Conservation (phyloP, 2,797 vertebrate genomes). For the Lutjanus argentimaculatus region DNA sequence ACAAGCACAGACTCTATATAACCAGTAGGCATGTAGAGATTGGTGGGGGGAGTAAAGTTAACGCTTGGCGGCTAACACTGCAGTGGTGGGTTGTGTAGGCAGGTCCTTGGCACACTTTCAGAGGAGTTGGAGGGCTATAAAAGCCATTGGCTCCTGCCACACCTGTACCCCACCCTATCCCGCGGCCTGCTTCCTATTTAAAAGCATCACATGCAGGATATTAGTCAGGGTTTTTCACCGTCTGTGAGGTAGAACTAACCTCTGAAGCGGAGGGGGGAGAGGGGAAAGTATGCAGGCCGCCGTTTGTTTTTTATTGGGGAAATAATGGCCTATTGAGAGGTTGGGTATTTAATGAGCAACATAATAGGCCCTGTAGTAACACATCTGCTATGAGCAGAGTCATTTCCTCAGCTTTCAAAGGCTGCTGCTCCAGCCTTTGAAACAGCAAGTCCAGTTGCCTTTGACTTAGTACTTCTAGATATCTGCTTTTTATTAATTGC, state of each 20-base stretch:
- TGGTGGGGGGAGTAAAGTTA: constrained; percentile 72
- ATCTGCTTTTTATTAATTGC: constrained; percentile 83
- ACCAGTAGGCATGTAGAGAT: constrained; percentile 76
- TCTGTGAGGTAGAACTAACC: constrained; percentile 85
- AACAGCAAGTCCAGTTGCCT: constrained; percentile 73
- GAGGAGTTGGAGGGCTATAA: constrained; percentile 84
- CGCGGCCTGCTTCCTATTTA: constrained; percentile 87
- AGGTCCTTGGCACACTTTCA: constrained; percentile 87
- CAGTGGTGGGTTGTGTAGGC: constrained; percentile 71
- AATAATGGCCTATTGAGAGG: constrained; percentile 90
- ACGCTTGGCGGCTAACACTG: constrained; percentile 75
- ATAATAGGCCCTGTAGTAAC: constrained; percentile 88
- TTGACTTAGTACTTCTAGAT: constrained; percentile 71
- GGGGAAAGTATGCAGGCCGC: constrained; percentile 81
- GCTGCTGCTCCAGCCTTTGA: constrained; percentile 76
- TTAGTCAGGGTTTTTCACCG: constrained; percentile 86
- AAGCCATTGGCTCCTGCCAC: constrained; percentile 86
- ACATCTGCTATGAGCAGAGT: constrained; percentile 87
- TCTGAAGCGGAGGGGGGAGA: constrained; percentile 78
- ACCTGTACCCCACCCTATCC: constrained; percentile 84
- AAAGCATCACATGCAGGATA: constrained; percentile 87
- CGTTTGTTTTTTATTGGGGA: constrained; percentile 89
- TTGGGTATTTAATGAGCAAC: constrained; percentile 89
- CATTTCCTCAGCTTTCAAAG: constrained; percentile 87
- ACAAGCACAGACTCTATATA: constrained; percentile 83